Percentiles rank a stretch among this genome's conserved stretches.
These are phyloP conservation scores for Ploceus nigricollis DNA, from an alignment of 2,113 vertebrate genomes.

Conservation along the genomic window DNA sequence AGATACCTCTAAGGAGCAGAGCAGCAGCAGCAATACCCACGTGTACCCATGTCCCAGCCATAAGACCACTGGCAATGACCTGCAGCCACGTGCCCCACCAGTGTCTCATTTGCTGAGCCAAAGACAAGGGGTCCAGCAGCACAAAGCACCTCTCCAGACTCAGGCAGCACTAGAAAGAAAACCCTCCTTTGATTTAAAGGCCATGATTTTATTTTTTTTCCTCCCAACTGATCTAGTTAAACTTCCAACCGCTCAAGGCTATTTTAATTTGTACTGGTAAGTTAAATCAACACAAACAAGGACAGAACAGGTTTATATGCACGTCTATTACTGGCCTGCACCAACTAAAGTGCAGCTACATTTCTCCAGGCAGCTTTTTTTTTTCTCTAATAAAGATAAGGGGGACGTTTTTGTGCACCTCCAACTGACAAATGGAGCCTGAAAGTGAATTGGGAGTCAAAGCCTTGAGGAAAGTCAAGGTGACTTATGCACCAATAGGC, in stretches of 20 bases:
- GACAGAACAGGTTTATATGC: constrained; percentile 54
- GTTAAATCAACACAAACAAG: constrained; percentile 64
- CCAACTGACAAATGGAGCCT: constrained; percentile 61
- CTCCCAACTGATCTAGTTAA: constrained; percentile 44
- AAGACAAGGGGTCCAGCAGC: neutral
- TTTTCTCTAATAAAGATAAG: constrained; percentile 30
- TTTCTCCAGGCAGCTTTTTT: constrained; percentile 35
- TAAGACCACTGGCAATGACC: neutral
- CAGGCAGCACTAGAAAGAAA: neutral
- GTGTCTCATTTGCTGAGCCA: neutral
- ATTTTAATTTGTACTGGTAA: constrained; percentile 60
- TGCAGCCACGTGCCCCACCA: neutral
- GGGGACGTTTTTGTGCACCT: neutral
- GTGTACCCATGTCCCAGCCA: rapidly evolving
- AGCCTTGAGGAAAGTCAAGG: constrained; percentile 47
- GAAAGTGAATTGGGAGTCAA: constrained; percentile 51
- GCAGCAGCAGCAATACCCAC: neutral
- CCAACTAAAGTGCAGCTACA: neutral
- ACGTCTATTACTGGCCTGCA: neutral
- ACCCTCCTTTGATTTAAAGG: neutral
- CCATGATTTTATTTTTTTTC: neutral
- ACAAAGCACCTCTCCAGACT: neutral
- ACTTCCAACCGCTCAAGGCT: constrained; percentile 55
- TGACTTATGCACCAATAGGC: constrained; percentile 34
- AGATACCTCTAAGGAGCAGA: neutral